These are phyloP conservation scores for Watsonalla binaria DNA, from an alignment of 2,888 invertebrate species.

Conservation along the genomic window DNA sequence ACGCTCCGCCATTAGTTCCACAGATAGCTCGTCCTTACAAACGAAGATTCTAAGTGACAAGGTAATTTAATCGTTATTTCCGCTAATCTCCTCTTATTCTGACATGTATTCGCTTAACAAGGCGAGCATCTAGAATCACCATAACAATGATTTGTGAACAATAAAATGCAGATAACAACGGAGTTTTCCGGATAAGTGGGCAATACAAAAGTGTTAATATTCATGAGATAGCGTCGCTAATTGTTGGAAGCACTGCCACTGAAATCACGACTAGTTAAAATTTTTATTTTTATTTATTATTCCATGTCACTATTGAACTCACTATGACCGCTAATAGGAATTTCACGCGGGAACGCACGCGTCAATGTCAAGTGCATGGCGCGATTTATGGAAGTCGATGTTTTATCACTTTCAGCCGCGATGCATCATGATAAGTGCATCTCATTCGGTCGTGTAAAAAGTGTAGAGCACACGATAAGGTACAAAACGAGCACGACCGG, in stretches of 20 bases:
- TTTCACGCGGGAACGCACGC: slow-evolving; percentile 26
- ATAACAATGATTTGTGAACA: slow-evolving; percentile 67
- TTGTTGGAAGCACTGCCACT: slow-evolving; percentile 44
- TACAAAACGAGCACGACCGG: slow-evolving; percentile 46
- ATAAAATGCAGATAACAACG: slow-evolving; percentile 54
- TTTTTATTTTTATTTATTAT: slow-evolving; percentile 23
- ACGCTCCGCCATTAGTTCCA: slow-evolving; percentile 25
- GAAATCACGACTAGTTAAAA: slow-evolving; percentile 42
- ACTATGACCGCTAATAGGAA: slow-evolving; percentile 17
- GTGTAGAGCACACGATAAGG: slow-evolving; percentile 54
- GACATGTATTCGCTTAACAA: slow-evolving; percentile 44
- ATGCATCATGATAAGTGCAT: slow-evolving; percentile 50
- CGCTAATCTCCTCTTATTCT: slow-evolving; percentile 56
- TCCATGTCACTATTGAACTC: slow-evolving; percentile 22
- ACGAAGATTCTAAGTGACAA: slow-evolving; percentile 37
- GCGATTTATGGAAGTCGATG: slow-evolving; percentile 33
- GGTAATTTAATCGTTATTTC: slow-evolving; percentile 57
- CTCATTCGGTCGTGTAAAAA: slow-evolving; percentile 41
- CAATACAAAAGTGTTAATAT: slow-evolving; percentile 52
- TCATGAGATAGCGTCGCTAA: slow-evolving; percentile 46
- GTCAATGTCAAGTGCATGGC: slow-evolving; percentile 59
- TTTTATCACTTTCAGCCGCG: slow-evolving; percentile 34
- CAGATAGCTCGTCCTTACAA: slow-evolving; percentile 22
- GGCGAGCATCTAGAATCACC: slow-evolving; percentile 52
- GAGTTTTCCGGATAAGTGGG: slow-evolving; percentile 50